Percentiles rank a stretch among this genome's conserved stretches.
These are phyloP conservation scores for Pandion haliaetus DNA, from an alignment of 2,113 vertebrate genomes.

Conservation along the genomic window DNA sequence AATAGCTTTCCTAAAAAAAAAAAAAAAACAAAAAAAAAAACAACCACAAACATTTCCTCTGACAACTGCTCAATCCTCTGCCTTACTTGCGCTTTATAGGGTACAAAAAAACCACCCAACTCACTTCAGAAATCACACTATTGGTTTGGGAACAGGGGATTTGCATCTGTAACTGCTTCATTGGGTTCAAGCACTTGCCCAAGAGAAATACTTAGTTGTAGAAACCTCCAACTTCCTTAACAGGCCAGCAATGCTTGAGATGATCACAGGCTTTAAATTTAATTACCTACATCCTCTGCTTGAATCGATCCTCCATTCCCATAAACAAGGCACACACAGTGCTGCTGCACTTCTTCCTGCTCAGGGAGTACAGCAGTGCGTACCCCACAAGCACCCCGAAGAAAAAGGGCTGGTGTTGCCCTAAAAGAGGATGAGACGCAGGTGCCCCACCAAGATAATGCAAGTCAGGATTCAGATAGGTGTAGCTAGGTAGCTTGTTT, in stretches of 20 bases:
- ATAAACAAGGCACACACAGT: accelerated
- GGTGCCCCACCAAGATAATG: neutral
- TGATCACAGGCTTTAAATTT: accelerated
- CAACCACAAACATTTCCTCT: no score
- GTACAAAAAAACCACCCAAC: accelerated
- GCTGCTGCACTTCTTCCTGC: accelerated
- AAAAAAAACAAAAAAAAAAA: no score
- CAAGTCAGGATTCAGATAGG: neutral
- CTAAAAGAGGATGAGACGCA: neutral
- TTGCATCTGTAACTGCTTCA: neutral
- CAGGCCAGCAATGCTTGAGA: accelerated
- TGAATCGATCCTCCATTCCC: accelerated
- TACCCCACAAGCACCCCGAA: accelerated
- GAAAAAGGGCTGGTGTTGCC: accelerated
- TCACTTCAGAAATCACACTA: neutral
- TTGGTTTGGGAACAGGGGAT: accelerated
- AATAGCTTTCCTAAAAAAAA: neutral
- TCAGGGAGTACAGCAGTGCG: accelerated
- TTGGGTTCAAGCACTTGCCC: accelerated
- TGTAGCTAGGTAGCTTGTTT: neutral
- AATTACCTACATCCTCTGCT: accelerated
- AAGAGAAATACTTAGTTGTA: accelerated
- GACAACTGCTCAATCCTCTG: accelerated
- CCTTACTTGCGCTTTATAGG: accelerated
- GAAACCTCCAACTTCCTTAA: neutral